phyloP scores from a whole-genome alignment of 2,888 invertebrate species.

The Oscheius onirici region DNA sequence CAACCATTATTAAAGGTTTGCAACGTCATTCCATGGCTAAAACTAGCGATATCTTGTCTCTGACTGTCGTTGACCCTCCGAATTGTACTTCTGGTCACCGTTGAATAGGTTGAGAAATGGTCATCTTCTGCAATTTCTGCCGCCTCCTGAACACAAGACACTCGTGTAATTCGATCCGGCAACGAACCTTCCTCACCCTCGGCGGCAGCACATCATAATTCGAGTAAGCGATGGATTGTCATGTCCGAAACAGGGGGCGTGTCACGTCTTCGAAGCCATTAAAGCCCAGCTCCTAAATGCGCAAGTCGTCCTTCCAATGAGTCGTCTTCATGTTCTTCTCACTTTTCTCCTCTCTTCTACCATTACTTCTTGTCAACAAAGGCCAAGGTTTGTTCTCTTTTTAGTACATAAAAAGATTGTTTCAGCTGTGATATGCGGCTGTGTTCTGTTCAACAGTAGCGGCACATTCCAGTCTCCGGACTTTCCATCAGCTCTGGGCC shows the following conservation, averaged over 20 bases:
- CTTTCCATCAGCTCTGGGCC: conserved; percentile 40
- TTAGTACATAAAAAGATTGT: background rate
- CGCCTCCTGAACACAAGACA: background rate
- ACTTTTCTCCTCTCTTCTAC: background rate
- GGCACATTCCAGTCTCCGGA: conserved; percentile 53
- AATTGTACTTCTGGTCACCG: background rate
- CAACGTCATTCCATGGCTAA: no score
- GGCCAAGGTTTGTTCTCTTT: background rate
- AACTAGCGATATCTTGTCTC: no score
- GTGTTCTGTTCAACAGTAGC: conserved; percentile 51
- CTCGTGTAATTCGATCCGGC: background rate
- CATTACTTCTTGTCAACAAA: conserved; percentile 13
- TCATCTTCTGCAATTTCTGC: background rate
- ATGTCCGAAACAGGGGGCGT: conserved; percentile 18
- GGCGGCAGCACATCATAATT: background rate
- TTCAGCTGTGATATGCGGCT: conserved; percentile 36
- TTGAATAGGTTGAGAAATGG: background rate
- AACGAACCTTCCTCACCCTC: background rate
- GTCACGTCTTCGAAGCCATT: conserved; percentile 21
- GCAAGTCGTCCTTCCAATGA: background rate
- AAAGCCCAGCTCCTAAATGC: conserved; percentile 22
- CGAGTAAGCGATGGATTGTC: conserved; percentile 19
- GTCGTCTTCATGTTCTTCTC: conserved; percentile 13
- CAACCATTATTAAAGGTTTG: no score
- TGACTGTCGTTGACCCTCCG: no score